Conservation (phyloP, 2,888 invertebrate genomes). For the Sabatieria punctata region DNA sequence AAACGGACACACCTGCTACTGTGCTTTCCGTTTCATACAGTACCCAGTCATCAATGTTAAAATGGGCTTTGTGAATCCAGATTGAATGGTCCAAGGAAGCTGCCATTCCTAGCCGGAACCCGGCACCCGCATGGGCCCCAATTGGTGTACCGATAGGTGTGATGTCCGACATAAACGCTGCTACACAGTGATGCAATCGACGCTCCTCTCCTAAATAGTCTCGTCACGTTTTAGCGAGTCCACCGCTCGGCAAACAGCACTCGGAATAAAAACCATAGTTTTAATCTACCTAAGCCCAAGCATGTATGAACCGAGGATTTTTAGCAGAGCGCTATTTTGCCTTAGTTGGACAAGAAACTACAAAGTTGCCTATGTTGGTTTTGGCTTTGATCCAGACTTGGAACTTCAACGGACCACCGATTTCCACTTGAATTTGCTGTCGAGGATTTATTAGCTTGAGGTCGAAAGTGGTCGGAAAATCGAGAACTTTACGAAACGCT, state of each 20-base stretch:
- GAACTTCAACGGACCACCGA: conserved; percentile 17
- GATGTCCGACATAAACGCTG: conserved; percentile 35
- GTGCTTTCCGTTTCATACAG: conserved; percentile 34
- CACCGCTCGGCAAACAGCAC: too few species aligned
- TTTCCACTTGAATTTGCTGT: conserved; percentile 14
- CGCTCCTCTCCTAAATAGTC: conserved; percentile 30
- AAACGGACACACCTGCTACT: conserved; percentile 26
- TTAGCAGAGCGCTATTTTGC: too few species aligned
- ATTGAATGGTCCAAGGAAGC: conserved; percentile 36
- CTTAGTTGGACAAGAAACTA: too few species aligned
- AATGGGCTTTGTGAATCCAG: conserved; percentile 35
- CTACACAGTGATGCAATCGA: conserved; percentile 34
- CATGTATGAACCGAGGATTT: too few species aligned
- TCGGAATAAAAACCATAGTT: too few species aligned
- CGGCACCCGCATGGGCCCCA: conserved; percentile 19
- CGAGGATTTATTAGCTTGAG: conserved; percentile 15
- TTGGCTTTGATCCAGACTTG: conserved; percentile 28
- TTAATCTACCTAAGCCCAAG: too few species aligned
- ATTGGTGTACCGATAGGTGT: conserved; percentile 27
- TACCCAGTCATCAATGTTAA: conserved; percentile 36
- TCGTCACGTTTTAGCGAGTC: too few species aligned
- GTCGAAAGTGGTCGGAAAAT: conserved; percentile 15
- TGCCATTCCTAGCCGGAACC: conserved; percentile 23
- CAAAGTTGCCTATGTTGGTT: conserved; percentile 27
- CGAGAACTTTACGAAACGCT: conserved; percentile 16